phyloP scores from a whole-genome alignment of 1,140 invertebrate species.

The Rhopalosiphum padi region DNA sequence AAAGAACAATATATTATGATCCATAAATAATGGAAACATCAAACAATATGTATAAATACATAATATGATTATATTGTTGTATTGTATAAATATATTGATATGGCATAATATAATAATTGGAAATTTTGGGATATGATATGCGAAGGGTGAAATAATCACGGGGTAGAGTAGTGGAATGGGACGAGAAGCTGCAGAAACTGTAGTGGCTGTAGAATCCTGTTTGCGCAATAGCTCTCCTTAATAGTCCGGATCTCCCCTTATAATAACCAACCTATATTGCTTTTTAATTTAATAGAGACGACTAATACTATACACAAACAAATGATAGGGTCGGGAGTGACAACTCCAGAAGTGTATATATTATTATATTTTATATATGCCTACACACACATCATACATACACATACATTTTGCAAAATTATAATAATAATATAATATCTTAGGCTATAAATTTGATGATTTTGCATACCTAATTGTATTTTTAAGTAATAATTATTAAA shows the following conservation, averaged over 20 bases:
- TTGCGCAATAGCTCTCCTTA: background rate
- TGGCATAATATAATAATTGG: background rate
- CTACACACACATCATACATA: too few species aligned
- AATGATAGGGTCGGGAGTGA: background rate
- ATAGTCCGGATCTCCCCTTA: background rate
- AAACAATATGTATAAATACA: background rate
- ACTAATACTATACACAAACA: conserved; percentile 11
- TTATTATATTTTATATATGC: background rate
- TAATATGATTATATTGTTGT: background rate
- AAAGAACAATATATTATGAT: background rate
- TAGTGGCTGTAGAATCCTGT: background rate
- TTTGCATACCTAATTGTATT: background rate
- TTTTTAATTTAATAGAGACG: background rate
- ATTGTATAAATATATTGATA: background rate
- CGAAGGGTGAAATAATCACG: background rate
- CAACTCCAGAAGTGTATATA: background rate
- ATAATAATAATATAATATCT: background rate
- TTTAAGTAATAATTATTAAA: too few species aligned
- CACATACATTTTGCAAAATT: background rate
- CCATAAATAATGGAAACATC: background rate
- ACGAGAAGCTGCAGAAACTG: background rate
- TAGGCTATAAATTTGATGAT: background rate
- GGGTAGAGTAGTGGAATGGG: background rate
- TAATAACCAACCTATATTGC: background rate
- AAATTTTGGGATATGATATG: background rate